Percentiles rank a stretch among this genome's conserved stretches.
Evolutionary conservation across 2,888 invertebrate species (phyloP).

Genomic region (Operophtera brumata): DNA sequence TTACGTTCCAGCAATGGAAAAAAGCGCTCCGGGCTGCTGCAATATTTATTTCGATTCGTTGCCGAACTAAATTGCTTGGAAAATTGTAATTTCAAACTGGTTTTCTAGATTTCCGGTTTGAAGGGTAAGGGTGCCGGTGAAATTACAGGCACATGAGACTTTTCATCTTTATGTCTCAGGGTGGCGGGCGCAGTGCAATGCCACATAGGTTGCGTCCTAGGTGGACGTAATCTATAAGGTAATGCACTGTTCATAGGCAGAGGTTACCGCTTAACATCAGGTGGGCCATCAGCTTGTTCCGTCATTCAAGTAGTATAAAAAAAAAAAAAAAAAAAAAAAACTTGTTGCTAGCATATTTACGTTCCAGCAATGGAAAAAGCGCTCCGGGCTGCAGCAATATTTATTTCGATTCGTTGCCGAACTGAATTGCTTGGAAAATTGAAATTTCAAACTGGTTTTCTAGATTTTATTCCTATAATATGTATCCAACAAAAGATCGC

Average conservation of each 20-base stretch:
- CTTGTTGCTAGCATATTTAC: conserved; percentile 18
- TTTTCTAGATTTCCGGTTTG: no score
- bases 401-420: conserved; percentile 32
- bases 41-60: conserved; percentile 34
- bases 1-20: conserved; percentile 7
- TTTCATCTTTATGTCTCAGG: no score
- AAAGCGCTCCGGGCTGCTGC: conserved; percentile 23
- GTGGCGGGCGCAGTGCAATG: no score
- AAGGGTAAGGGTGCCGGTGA: no score
- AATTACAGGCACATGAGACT: no score
- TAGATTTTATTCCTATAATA: conserved; percentile 15
- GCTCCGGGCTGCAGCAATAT: conserved; percentile 29
- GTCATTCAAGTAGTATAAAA: no score
- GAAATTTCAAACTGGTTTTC: conserved; percentile 26
- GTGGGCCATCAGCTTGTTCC: no score
- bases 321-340: no score
- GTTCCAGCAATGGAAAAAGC: conserved; percentile 4
- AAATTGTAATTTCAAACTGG: conserved; percentile 31
- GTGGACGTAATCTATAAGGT: no score
- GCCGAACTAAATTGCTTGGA: conserved; percentile 30
- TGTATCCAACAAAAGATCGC: background rate
- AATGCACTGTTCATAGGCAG: no score
- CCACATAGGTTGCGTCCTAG: no score
- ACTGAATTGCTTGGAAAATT: conserved; percentile 33
- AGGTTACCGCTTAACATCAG: no score